Conservation (phyloP, 2,888 invertebrate genomes). For the Frankliniella fusca region DNA sequence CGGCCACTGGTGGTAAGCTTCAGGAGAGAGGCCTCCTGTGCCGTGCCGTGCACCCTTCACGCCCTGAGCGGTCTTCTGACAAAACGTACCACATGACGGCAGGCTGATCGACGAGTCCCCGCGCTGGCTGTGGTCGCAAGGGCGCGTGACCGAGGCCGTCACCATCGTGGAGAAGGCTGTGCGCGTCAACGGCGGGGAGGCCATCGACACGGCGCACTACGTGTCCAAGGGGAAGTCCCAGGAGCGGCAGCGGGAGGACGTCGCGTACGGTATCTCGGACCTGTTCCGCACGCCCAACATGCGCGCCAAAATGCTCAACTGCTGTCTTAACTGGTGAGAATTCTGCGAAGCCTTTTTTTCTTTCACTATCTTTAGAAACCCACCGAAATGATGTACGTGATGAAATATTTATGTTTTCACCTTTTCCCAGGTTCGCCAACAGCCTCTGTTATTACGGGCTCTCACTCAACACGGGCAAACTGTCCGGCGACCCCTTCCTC, state of each 20-base stretch:
- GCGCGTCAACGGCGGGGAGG: slow-evolving; percentile 63
- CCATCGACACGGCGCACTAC: slow-evolving; percentile 61
- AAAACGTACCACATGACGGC: background rate
- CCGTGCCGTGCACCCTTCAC: background rate
- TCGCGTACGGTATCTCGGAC: slow-evolving; percentile 60
- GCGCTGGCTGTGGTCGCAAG: slow-evolving; percentile 83
- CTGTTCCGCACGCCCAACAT: slow-evolving; percentile 77
- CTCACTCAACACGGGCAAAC: slow-evolving; percentile 71
- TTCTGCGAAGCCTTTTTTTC: too few relatives aligned
- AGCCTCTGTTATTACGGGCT: slow-evolving; percentile 81
- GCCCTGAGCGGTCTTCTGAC: background rate
- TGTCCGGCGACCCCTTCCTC: slow-evolving; percentile 77
- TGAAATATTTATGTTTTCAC: background rate
- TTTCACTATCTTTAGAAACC: too few relatives aligned
- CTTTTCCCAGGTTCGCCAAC: slow-evolving; percentile 66
- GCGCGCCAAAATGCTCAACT: slow-evolving; percentile 71
- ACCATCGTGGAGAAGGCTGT: slow-evolving; percentile 70
- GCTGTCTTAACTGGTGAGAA: slow-evolving; percentile 69
- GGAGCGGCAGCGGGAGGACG: slow-evolving; percentile 34
- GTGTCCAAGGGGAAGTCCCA: slow-evolving; percentile 56
- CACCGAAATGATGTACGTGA: too few relatives aligned
- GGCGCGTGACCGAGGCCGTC: slow-evolving; percentile 66
- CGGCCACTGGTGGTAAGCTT: slow-evolving; percentile 61
- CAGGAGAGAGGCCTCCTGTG: too few relatives aligned
- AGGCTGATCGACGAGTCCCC: slow-evolving; percentile 86